Percentiles rank a stretch among this genome's conserved stretches.
Conservation (phyloP, 1,140 invertebrate genomes). For the Tribolium madens region DNA sequence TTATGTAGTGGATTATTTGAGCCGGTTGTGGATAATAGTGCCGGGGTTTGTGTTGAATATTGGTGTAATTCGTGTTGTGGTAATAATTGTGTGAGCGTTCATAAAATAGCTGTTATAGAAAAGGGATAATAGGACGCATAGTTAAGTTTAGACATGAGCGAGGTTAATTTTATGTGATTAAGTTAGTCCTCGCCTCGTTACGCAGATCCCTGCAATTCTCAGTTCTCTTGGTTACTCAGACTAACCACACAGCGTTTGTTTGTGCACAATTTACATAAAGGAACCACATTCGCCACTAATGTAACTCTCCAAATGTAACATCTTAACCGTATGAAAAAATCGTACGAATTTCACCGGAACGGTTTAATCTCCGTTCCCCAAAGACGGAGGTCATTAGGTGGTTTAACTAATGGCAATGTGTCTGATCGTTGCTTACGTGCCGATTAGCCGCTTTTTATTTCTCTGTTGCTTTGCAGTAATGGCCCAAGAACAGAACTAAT, state of each 20-base stretch:
- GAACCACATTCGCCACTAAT: slow-evolving; percentile 41
- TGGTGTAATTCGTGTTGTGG: not conserved
- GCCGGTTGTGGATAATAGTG: not conserved
- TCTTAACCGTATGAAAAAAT: slow-evolving; percentile 11
- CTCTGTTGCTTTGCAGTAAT: slow-evolving; percentile 1
- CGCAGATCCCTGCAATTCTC: slow-evolving; percentile 51
- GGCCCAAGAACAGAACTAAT: not conserved
- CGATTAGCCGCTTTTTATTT: slow-evolving; percentile 25
- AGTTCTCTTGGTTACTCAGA: slow-evolving; percentile 47
- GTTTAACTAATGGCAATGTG: slow-evolving; percentile 21
- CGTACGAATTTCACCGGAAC: not conserved
- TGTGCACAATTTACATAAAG: slow-evolving; percentile 48
- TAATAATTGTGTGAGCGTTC: not conserved
- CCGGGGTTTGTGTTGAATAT: not conserved
- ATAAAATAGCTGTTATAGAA: slow-evolving; percentile 22
- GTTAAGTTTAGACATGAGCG: slow-evolving; percentile 44
- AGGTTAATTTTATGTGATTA: slow-evolving; percentile 52
- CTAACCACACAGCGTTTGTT: slow-evolving; percentile 44
- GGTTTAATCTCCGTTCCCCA: slow-evolving; percentile 7
- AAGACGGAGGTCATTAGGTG: slow-evolving; percentile 19
- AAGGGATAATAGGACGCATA: slow-evolving; percentile 30
- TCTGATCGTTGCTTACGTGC: slow-evolving; percentile 22
- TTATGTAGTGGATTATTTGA: too few relatives aligned
- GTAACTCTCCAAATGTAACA: slow-evolving; percentile 13
- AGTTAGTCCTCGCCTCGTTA: slow-evolving; percentile 52